Base-by-base conservation (phyloP, 2,797 vertebrate species). In the Cirrhinus mrigala region DNA sequence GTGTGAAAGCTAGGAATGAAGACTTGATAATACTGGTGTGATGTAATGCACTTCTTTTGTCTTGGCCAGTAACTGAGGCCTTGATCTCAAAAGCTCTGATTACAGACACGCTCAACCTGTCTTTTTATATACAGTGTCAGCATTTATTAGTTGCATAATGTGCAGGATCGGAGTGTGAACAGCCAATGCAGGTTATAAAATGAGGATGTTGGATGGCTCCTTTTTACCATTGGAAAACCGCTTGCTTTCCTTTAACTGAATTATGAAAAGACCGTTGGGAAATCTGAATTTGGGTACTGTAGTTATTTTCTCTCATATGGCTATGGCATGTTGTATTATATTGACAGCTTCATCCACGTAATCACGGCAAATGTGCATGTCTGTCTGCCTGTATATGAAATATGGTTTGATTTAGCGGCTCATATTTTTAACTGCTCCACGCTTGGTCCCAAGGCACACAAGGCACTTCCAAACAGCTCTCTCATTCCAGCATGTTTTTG, bases 21-120 rank as follows among this genome's bases (percentile, higher is more conserved):
- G 87, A 91, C 88, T 89, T 77, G 92, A 92, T 94, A 93, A 95
- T 93, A 88, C 93, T 54, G 14, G 15, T 73, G 79, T 94, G 93
- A 94, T 90, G 93, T 94, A 90, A 94, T 91, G 88, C 82, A 68
- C 90, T 82, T 86, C 91, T 94, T 93, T 90, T 89, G 93, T 89
- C 86, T 90, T 86, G 82, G 18, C 89, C 70, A 22, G 81, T 78
- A 85, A 86, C 37, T 83, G 79, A 79, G 66, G 76, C 79, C 85
- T 88, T 90, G 83, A 91, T 89, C 88, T 15, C 81, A 69, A 62
- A 79, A 84, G 91, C 90, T 95, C 92, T 90, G 90, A 91, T 94
- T 94, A 92, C 92, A 92, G 88, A 75, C 88, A 90, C 68, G 89
- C 90, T 91, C 89, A 89, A 91, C 88, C 90, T 90, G 91, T 82